A percentile compares a stretch with the other conserved stretches of the same genome.
These are phyloP conservation scores for Megalops atlanticus DNA, from an alignment of 2,113 vertebrate genomes.

Conservation along the genomic window DNA sequence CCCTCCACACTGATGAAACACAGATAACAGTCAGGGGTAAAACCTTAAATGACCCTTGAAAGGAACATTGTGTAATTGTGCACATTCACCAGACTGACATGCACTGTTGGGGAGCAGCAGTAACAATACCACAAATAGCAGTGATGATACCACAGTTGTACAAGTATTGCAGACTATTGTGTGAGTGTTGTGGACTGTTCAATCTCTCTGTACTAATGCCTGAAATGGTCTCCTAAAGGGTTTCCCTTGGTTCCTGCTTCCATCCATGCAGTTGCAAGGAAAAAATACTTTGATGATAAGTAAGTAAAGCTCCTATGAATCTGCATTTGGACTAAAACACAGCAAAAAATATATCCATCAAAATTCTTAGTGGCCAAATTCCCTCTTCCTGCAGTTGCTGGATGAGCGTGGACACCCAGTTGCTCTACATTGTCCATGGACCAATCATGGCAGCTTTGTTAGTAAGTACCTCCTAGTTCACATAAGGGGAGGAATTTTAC, in stretches of 20 bases:
- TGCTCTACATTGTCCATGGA: slow-evolving; percentile 94
- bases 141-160: too few species aligned
- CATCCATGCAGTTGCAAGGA: slow-evolving; percentile 90
- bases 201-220: background rate
- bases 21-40: too few species aligned
- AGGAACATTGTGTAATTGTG: too few species aligned
- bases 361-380: too few species aligned
- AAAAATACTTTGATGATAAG: slow-evolving; percentile 95
- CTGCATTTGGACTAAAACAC: slow-evolving; percentile 30
- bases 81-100: too few species aligned
- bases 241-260: slow-evolving; percentile 91
- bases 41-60: too few species aligned
- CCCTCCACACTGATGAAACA: too few species aligned
- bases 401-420: slow-evolving; percentile 93
- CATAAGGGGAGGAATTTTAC: background rate
- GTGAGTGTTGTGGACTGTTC: background rate
- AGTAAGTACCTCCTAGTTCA: slow-evolving; percentile 71
- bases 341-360: too few species aligned
- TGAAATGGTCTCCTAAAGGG: slow-evolving; percentile 67
- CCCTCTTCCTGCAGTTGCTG: slow-evolving; percentile 84
- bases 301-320: slow-evolving; percentile 70
- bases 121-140: too few species aligned
- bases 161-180: background rate
- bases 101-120: too few species aligned
- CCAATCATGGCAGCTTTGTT: slow-evolving; percentile 91